A percentile compares a stretch with the other conserved stretches of the same genome.
Conservation (phyloP, 2,888 invertebrate genomes). For the Aquatica leii region DNA sequence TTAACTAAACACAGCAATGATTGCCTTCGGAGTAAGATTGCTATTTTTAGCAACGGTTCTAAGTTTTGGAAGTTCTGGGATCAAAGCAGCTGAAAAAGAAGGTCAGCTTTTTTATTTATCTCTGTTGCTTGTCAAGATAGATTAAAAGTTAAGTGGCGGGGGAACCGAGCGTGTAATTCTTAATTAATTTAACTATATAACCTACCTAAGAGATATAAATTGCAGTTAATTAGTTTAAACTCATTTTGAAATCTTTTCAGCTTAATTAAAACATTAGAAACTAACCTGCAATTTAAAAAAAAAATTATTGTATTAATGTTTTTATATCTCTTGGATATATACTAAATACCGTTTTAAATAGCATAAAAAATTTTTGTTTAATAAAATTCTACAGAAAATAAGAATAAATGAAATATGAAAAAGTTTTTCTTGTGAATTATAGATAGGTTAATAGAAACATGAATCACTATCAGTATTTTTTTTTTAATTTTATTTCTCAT, state of each 20-base stretch:
- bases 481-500: too few species aligned
- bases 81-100: conserved; percentile 40
- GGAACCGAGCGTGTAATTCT: conserved; percentile 40
- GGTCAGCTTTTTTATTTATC: conserved; percentile 38
- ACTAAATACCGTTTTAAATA: too few species aligned
- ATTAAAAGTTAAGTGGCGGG: conserved; percentile 40
- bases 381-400: too few species aligned
- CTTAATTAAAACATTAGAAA: conserved; percentile 29
- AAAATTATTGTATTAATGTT: conserved; percentile 5
- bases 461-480: too few species aligned
- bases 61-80: conserved; percentile 26
- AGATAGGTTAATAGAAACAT: too few species aligned
- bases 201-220: conserved; percentile 40
- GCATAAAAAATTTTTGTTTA: too few species aligned
- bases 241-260: conserved; percentile 32
- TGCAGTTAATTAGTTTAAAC: conserved; percentile 35
- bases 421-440: too few species aligned
- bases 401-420: too few species aligned
- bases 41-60: conserved; percentile 28
- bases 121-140: conserved; percentile 34
- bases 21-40: conserved; percentile 29
- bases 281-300: neutral
- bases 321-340: too few species aligned
- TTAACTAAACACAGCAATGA: conserved; percentile 24
- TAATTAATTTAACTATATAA: conserved; percentile 42